phyloP scores from a whole-genome alignment of 2,113 vertebrate species.

The Anguilla rostrata region DNA sequence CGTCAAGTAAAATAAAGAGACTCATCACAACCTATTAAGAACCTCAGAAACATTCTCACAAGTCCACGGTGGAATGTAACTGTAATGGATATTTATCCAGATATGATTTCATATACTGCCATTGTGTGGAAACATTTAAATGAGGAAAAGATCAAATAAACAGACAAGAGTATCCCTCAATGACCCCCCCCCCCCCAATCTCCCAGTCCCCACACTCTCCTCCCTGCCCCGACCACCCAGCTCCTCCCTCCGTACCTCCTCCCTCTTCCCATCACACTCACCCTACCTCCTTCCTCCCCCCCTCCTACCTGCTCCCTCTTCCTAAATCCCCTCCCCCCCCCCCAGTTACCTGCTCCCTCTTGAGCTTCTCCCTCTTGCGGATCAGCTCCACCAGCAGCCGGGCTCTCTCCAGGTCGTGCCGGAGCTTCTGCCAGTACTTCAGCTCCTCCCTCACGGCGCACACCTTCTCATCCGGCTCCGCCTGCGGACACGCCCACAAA shows the following conservation, averaged over 20 bases:
- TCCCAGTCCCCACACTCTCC: too few relatives aligned
- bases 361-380: slow-evolving; percentile 95
- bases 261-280: not conserved
- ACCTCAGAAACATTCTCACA: not conserved
- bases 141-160: not conserved
- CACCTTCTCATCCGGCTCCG: slow-evolving; percentile 90
- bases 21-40: not conserved
- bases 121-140: not conserved
- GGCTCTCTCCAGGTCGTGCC: slow-evolving; percentile 91
- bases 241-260: too few relatives aligned
- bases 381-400: slow-evolving; percentile 93
- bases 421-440: slow-evolving; percentile 98
- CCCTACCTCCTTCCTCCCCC: too few relatives aligned
- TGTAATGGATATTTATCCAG: not conserved
- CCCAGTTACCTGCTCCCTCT: slow-evolving; percentile 86
- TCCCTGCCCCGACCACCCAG: too few relatives aligned
- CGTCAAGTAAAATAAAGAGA: not conserved
- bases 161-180: not conserved
- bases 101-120: too few relatives aligned
- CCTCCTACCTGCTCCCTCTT: not conserved
- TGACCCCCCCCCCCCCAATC: too few relatives aligned
- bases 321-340: not conserved
- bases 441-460: slow-evolving; percentile 89
- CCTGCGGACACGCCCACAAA: slow-evolving; percentile 60
- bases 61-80: not conserved